phyloP scores from a whole-genome alignment of 1,140 invertebrate species.

The Oryctes rhinoceros region DNA sequence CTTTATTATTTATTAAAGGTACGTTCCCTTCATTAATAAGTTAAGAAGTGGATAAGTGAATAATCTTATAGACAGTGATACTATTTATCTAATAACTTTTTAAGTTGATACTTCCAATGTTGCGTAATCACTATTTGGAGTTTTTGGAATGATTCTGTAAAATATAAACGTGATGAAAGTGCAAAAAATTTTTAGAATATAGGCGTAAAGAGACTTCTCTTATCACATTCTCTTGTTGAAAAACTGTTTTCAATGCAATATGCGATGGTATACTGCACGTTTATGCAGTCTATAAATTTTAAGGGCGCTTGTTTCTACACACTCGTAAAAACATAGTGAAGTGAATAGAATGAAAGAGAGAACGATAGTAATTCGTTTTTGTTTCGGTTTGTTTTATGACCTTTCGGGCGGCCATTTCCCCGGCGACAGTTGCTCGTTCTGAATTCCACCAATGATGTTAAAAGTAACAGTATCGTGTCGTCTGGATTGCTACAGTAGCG shows the following conservation, averaged over 20 bases:
- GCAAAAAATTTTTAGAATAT: too few species aligned
- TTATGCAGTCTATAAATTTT: background rate
- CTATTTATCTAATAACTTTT: too few species aligned
- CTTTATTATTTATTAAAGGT: too few species aligned
- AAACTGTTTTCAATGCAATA: background rate
- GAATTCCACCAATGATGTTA: conserved; percentile 31
- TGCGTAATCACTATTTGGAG: too few species aligned
- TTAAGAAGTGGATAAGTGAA: too few species aligned
- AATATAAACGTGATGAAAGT: too few species aligned
- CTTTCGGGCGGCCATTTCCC: conserved; percentile 26
- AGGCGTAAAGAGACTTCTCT: too few species aligned
- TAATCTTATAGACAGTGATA: too few species aligned
- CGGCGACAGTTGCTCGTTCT: conserved; percentile 16
- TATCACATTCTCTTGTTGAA: background rate
- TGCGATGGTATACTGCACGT: background rate
- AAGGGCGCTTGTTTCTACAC: background rate
- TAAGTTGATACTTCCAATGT: too few species aligned
- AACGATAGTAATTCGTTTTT: background rate
- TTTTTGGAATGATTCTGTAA: too few species aligned
- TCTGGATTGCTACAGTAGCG: conserved; percentile 31
- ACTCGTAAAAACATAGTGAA: background rate
- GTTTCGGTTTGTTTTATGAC: background rate
- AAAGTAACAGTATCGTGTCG: conserved; percentile 34
- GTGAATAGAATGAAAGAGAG: too few species aligned
- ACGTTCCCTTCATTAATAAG: too few species aligned